Base-by-base conservation (phyloP, 1,140 invertebrate species). In the Bombus balteatus region DNA sequence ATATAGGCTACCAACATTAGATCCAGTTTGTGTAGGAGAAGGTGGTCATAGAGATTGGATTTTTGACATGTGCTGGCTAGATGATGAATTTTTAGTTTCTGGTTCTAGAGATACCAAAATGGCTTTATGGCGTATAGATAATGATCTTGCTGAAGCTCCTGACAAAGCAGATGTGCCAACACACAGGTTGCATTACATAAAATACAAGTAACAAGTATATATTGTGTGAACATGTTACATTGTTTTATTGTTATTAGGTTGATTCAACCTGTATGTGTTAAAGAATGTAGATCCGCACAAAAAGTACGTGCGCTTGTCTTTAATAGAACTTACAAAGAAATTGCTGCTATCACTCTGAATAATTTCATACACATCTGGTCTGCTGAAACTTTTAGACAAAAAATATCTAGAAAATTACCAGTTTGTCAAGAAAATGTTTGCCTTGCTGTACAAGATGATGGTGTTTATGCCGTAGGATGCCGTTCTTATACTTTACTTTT, bases 1-100 rank as follows among this genome's bases (percentile, higher is more conserved):
- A 79, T 99, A 99, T 94, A 96, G 97, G 91, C 95, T 99, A 90
- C 99, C 99, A 43, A 99, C 98, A 2, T 95, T 99, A 81, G 98
- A 99, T 95, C 98, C 98, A 8, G 97, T 99, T 37, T 99, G 98
- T 95, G 97, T 99, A n/a, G 98, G 98, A 10, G 98, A 99, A 96
- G 95, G 95, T 92, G 98, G 98, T 28, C 99, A 99, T 94, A 97
- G 97, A 92, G 98, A 99, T 94, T 99, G 98, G 97, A 98, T 99
- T 87, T 98, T 99, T 95, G 99, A 99, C 92, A 97, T 99, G 96
- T 98, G 97, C 91, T 99, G 99, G 99, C 94, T 99, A 72, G 98
- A 99, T 95, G 99, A 99, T 95, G 97, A 99, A 94, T 99, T 98
- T 95, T 94, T 99, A 76, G 98, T 99, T 32, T 98, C 98, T 39